These are phyloP conservation scores for Thrips palmi DNA, from an alignment of 1,140 invertebrate species.

Conservation along the genomic window DNA sequence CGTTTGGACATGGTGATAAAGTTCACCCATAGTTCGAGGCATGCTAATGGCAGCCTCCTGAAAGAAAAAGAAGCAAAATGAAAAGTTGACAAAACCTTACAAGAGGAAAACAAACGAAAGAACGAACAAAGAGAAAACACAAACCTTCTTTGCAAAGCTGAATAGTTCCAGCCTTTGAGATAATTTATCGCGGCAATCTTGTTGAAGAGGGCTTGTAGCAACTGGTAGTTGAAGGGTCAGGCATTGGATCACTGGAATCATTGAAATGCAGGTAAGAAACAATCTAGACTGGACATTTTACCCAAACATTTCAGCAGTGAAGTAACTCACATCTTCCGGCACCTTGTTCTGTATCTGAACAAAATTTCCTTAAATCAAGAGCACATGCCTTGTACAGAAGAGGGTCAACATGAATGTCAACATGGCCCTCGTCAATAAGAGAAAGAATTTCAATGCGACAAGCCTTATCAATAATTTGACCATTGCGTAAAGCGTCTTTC, in stretches of 20 bases:
- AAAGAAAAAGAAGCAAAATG: constrained; percentile 16
- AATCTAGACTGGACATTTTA: not conserved
- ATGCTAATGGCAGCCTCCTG: constrained; percentile 29
- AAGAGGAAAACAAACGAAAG: too few species aligned
- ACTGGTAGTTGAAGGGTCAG: not conserved
- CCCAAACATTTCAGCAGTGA: not conserved
- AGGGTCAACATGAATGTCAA: constrained; percentile 71
- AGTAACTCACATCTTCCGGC: constrained; percentile 57
- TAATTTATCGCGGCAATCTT: constrained; percentile 6
- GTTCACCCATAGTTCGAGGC: constrained; percentile 49
- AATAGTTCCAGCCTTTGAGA: constrained; percentile 9
- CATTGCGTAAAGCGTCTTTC: constrained; percentile 54
- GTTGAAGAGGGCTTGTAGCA: not conserved
- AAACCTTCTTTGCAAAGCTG: constrained; percentile 4
- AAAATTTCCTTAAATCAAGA: constrained; percentile 65
- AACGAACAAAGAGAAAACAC: too few species aligned
- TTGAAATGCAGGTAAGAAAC: not conserved
- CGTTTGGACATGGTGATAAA: constrained; percentile 41
- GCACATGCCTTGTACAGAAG: constrained; percentile 57
- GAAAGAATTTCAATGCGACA: constrained; percentile 65
- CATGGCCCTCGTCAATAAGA: constrained; percentile 57
- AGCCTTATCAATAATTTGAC: constrained; percentile 47
- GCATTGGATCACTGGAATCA: too few species aligned
- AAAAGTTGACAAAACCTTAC: constrained; percentile 3
- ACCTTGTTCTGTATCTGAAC: constrained; percentile 62